Conservation (phyloP, 1,140 invertebrate genomes). For the Thaumatotibia leucotreta region DNA sequence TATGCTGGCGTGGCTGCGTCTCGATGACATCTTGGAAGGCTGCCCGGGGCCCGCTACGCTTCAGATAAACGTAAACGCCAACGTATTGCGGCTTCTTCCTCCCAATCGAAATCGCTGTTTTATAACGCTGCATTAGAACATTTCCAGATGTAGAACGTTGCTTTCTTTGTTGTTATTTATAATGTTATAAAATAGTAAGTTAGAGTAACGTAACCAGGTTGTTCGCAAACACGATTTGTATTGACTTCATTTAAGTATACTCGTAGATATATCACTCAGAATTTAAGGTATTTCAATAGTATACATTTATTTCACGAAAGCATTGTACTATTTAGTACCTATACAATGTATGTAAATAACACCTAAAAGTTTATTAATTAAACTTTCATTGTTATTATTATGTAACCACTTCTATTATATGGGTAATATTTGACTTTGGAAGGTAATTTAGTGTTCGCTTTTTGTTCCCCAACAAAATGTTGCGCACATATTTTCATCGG, state of each 20-base stretch:
- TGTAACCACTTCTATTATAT: background rate
- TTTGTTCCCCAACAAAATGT: background rate
- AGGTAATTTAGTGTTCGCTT: background rate
- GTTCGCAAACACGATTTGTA: too few relatives aligned
- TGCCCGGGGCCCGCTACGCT: slow-evolving; percentile 63
- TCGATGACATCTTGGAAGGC: slow-evolving; percentile 53
- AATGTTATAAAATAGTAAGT: too few relatives aligned
- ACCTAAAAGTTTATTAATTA: too few relatives aligned
- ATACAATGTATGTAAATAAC: too few relatives aligned
- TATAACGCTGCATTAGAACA: background rate
- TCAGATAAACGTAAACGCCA: slow-evolving; percentile 56
- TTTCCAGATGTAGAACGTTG: background rate
- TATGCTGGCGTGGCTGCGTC: slow-evolving; percentile 27
- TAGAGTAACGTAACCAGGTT: too few relatives aligned
- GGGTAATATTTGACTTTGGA: background rate
- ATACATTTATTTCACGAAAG: too few relatives aligned
- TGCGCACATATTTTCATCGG: background rate
- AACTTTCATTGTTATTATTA: too few relatives aligned
- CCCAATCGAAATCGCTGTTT: slow-evolving; percentile 17
- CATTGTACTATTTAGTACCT: too few relatives aligned
- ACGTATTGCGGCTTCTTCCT: slow-evolving; percentile 38
- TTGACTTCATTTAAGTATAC: too few relatives aligned
- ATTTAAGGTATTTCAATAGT: too few relatives aligned
- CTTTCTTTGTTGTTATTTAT: too few relatives aligned
- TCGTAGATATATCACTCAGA: too few relatives aligned